Evolutionary conservation across 2,113 vertebrate genomes (phyloP).

Genomic region (Seriola quinqueradiata): DNA sequence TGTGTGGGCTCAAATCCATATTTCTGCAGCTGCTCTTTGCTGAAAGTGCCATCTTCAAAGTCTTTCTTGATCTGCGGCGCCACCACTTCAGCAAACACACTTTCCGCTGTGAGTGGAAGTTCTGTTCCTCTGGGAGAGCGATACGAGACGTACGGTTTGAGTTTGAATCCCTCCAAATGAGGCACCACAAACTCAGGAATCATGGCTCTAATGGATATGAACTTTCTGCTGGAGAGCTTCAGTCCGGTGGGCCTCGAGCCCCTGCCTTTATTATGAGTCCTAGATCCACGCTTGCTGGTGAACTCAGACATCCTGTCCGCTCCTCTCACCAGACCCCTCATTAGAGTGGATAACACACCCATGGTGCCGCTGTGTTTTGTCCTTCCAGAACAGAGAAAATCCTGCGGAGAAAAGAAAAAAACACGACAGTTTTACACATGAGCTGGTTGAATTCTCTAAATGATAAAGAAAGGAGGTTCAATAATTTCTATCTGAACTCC

Average conservation of each 20-base stretch:
- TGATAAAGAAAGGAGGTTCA: too few species aligned
- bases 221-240: slow-evolving; percentile 83
- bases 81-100: slow-evolving; percentile 86
- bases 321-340: slow-evolving; percentile 88
- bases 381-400: neutral
- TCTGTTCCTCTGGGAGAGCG: slow-evolving; percentile 83
- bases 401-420: neutral
- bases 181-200: slow-evolving; percentile 94
- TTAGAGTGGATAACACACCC: slow-evolving; percentile 89
- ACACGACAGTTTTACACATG: too few species aligned
- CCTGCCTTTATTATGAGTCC: slow-evolving; percentile 87
- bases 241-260: slow-evolving; percentile 84
- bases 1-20: slow-evolving; percentile 93
- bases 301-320: slow-evolving; percentile 91
- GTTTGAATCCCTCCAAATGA: slow-evolving; percentile 88
- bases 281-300: slow-evolving; percentile 94
- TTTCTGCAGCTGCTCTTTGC: slow-evolving; percentile 85
- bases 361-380: slow-evolving; percentile 70
- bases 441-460: too few species aligned
- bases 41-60: slow-evolving; percentile 85
- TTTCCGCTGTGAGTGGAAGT: slow-evolving; percentile 82
- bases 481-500: too few species aligned
- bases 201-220: slow-evolving; percentile 85
- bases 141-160: slow-evolving; percentile 95
- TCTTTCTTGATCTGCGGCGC: slow-evolving; percentile 89